These are phyloP conservation scores for Ctenoplectra terminalis DNA, from an alignment of 1,140 invertebrate genomes.

Conservation along the genomic window DNA sequence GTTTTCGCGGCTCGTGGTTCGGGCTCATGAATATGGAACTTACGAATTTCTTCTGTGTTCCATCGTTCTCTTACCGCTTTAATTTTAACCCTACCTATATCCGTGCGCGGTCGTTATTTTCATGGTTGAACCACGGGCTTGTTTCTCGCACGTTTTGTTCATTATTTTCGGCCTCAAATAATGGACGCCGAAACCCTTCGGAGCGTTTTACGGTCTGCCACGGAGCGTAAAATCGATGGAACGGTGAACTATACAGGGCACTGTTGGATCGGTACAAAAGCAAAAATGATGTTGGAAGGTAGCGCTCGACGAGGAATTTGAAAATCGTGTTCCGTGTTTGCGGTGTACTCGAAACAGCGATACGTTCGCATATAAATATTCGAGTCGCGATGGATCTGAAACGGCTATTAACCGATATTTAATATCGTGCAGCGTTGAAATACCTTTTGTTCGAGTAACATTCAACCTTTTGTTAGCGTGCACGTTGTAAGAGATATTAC, in stretches of 20 bases:
- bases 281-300: neutral
- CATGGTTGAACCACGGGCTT: neutral
- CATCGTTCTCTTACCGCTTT: neutral
- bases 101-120: slow-evolving; percentile 12
- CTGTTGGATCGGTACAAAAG: slow-evolving; percentile 8
- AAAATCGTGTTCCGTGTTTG: slow-evolving; percentile 26
- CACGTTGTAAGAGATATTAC: neutral
- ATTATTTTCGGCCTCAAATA: slow-evolving; percentile 18
- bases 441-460: neutral
- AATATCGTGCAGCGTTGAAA: neutral
- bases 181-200: no score
- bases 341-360: neutral
- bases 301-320: slow-evolving; percentile 9
- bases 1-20: slow-evolving; percentile 6
- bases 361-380: neutral
- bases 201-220: neutral
- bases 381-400: neutral
- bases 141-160: neutral
- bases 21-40: slow-evolving; percentile 44
- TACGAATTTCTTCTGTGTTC: neutral
- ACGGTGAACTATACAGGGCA: neutral
- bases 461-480: neutral
- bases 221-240: neutral
- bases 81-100: neutral
- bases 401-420: neutral